These are phyloP conservation scores for Hippocampus abdominalis DNA, from an alignment of 2,113 vertebrate genomes.

Conservation along the genomic window DNA sequence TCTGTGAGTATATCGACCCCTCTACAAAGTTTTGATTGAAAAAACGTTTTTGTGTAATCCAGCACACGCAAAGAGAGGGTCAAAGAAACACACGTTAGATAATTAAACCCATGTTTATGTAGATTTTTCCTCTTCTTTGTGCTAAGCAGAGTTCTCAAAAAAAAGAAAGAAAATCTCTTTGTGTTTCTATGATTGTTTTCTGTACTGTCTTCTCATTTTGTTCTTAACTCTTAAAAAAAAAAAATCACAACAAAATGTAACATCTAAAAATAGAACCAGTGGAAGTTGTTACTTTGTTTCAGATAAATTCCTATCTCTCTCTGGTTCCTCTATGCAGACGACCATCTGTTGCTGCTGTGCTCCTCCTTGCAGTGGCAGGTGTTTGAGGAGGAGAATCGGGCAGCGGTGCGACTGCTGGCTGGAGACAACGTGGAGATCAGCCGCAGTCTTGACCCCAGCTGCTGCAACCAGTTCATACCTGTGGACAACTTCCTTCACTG, in stretches of 20 bases:
- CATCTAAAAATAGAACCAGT: neutral
- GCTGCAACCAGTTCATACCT: constrained; percentile 65
- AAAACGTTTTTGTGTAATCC: neutral
- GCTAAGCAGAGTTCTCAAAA: neutral
- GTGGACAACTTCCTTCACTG: constrained; percentile 69
- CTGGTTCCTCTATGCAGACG: constrained; percentile 55
- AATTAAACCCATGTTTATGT: too few species aligned
- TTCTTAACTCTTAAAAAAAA: too few species aligned
- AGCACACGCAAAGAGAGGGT: neutral
- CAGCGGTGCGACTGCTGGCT: constrained; percentile 44
- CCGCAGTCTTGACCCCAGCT: constrained; percentile 59
- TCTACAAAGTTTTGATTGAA: neutral
- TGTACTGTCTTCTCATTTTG: too few species aligned
- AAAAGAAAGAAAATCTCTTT: too few species aligned
- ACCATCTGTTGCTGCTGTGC: constrained; percentile 72
- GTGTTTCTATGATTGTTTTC: too few species aligned
- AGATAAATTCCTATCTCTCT: neutral
- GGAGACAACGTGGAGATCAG: constrained; percentile 74
- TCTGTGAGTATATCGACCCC: constrained; percentile 58
- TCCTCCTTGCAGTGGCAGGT: constrained; percentile 77
- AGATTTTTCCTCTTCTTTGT: too few species aligned
- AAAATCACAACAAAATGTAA: too few species aligned
- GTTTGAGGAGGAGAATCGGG: constrained; percentile 74
- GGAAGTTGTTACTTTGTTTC: neutral
- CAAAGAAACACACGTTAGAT: neutral